Conservation (phyloP, 2,113 vertebrate genomes). For the Tychaedon coryphoeus region DNA sequence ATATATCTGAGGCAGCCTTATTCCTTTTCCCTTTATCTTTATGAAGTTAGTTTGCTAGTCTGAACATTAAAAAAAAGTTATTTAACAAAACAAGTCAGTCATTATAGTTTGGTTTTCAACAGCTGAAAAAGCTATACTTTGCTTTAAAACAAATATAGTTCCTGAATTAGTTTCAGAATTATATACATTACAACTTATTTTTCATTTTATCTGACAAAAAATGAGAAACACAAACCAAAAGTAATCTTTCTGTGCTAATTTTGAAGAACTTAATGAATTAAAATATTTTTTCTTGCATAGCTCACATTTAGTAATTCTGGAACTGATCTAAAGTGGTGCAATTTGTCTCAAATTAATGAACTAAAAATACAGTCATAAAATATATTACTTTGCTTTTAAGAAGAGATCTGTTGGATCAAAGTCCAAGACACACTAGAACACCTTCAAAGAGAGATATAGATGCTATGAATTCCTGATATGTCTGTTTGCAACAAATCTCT, state of each 20-base stretch:
- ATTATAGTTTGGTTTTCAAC: background rate
- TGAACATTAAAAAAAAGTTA: background rate
- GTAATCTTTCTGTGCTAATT: background rate
- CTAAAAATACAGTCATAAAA: background rate
- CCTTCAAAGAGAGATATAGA: background rate
- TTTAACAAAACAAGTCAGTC: background rate
- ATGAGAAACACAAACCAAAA: background rate
- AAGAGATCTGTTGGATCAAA: background rate
- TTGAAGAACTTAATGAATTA: background rate
- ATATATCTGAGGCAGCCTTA: background rate
- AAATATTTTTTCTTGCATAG: background rate
- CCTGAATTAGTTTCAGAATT: background rate
- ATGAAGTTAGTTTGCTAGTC: background rate
- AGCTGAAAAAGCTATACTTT: background rate
- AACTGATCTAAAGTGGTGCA: background rate
- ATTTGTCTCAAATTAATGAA: background rate
- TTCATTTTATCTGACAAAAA: background rate
- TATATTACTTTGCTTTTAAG: background rate
- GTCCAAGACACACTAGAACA: background rate
- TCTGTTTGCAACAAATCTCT: background rate
- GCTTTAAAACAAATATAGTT: background rate
- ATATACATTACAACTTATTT: background rate
- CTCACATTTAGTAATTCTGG: background rate
- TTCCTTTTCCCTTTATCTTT: background rate
- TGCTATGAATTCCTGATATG: background rate